Evolutionary conservation across 2,888 invertebrate genomes (phyloP), one percentile per base, ranked within the genome.

Genomic region (Drosophila anomelani): DNA sequence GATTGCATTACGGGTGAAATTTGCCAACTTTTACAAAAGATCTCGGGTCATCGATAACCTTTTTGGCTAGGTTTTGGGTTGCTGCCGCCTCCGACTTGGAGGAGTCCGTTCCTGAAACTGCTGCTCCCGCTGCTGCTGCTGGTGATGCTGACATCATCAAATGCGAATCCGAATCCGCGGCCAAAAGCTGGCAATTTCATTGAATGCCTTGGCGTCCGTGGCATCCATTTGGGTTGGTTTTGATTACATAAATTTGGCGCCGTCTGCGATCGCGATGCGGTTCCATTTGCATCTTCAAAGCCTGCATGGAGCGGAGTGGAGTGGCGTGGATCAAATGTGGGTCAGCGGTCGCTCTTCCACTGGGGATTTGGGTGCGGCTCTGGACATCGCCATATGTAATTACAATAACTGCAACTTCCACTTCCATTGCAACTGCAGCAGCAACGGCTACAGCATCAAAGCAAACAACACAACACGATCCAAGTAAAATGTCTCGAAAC

Each of bases 1-100:
- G 84, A 84, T 84, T 87, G 88, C 84, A 87, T 87, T 88, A 88
- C 88, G 80, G 64, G 84, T 83, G 87, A 84, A 85, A 83, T 86
- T 83, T 63, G 73, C 58, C 67, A 61, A 64, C 75, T 81, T 86
- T 79, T 84, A 77, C 79, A 76, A 74, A 69, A 71, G 86, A 86
- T 86, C 81, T 84, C 58, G 71, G 75, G 76, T 64, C 81, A 81
- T 81, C 69, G 82, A 86, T 83, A 83, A 83, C 83, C 87, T 86
- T 86, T 86, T 68, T 81, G 86, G 67, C 85, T 81, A 82, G 81
- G 76, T 82, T 85, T 85, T 68, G 47, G 62, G 46, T 63, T 66
- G 53, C 71, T 61, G 60, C 72, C 72, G 55, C 72, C 61, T 29
- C 26, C 60, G 41, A 41, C 17, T 54, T 41, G 23, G 43, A 4